Evolutionary conservation across 2,113 vertebrate species (phyloP).

Genomic region (Crotalus horridus): DNA sequence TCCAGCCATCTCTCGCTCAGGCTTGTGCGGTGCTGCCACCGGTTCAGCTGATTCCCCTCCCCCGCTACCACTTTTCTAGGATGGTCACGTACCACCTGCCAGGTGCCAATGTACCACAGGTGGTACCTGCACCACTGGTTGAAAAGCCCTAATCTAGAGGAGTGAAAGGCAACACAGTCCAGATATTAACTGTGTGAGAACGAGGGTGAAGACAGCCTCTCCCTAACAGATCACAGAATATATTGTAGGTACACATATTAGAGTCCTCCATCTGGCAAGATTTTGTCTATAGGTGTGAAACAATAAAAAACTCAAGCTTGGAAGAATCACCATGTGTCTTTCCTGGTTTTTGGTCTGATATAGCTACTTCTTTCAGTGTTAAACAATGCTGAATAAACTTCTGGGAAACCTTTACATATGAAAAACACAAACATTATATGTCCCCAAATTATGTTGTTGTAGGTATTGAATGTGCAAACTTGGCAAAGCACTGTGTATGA

Average conservation of each 20-base stretch:
- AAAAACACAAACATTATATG: background rate
- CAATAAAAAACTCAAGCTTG: background rate
- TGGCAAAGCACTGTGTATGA: background rate
- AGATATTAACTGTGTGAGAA: background rate
- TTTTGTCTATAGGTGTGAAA: background rate
- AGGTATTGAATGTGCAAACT: background rate
- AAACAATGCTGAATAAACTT: background rate
- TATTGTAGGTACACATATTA: background rate
- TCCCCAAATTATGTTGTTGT: background rate
- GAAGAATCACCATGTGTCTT: background rate
- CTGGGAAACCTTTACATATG: background rate
- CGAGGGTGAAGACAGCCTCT: background rate
- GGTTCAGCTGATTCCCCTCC: too few relatives aligned
- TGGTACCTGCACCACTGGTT: too few relatives aligned
- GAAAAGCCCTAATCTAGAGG: background rate
- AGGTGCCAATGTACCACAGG: too few relatives aligned
- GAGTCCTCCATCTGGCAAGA: background rate
- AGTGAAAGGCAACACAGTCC: background rate
- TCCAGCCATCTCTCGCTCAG: too few relatives aligned
- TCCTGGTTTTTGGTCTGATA: background rate
- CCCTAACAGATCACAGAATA: background rate
- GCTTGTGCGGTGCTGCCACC: too few relatives aligned
- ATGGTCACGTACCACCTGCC: too few relatives aligned
- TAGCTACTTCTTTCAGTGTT: background rate
- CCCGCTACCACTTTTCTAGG: too few relatives aligned